These are phyloP conservation scores for Macrosiphum euphorbiae DNA, from an alignment of 2,888 invertebrate genomes.

Conservation along the genomic window DNA sequence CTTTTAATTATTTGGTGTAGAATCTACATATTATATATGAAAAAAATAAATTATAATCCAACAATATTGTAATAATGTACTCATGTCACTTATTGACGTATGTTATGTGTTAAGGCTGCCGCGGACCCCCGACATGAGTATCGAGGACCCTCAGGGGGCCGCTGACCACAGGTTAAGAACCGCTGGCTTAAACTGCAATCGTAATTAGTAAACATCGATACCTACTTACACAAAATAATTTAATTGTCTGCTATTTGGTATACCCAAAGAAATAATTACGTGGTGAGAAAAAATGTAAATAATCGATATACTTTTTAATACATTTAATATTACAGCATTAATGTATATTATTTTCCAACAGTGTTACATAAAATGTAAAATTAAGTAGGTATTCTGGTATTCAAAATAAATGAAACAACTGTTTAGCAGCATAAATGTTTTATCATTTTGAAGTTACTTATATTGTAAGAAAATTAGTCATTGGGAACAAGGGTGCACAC, in stretches of 20 bases:
- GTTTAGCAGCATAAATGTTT: not conserved
- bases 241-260: not conserved
- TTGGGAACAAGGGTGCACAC: not conserved
- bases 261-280: not conserved
- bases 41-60: too few species aligned
- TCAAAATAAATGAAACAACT: not conserved
- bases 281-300: not conserved
- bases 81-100: too few species aligned
- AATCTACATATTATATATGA: too few species aligned
- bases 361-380: not conserved
- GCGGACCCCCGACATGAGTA: too few species aligned
- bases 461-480: not conserved
- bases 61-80: too few species aligned
- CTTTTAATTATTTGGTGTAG: too few species aligned
- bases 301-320: not conserved
- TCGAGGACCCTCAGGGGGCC: too few species aligned
- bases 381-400: not conserved
- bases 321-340: not conserved
- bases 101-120: too few species aligned
- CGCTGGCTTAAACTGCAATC: too few species aligned
- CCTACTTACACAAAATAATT: not conserved
- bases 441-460: not conserved
- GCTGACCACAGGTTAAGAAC: too few species aligned
- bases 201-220: not conserved
- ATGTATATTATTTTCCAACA: not conserved